phyloP scores from a whole-genome alignment of 2,113 vertebrate genomes.

The Plestiodon gilberti region DNA sequence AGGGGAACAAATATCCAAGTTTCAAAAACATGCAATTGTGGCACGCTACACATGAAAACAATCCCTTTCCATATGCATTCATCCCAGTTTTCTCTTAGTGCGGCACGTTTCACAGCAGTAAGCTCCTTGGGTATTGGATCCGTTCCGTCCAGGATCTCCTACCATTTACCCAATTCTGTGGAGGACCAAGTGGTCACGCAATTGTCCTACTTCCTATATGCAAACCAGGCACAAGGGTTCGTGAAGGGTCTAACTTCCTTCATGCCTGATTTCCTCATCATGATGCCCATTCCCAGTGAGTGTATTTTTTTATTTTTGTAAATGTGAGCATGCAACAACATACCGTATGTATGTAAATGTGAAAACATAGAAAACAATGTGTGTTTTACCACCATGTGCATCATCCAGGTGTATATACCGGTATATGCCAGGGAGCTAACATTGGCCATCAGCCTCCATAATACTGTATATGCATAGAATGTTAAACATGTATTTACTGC shows the following conservation, averaged over 20 bases:
- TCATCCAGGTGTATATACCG: neutral
- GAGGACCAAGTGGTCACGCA: neutral
- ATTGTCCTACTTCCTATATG: neutral
- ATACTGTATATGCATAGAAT: no score
- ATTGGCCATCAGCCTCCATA: no score
- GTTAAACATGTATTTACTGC: neutral
- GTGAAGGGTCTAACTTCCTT: neutral
- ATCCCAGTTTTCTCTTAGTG: constrained; percentile 15
- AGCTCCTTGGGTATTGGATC: constrained; percentile 6
- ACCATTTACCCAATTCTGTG: constrained; percentile 12
- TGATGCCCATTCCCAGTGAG: neutral
- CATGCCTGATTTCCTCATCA: no score
- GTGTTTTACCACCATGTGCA: neutral
- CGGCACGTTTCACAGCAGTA: constrained; percentile 39
- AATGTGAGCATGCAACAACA: neutral
- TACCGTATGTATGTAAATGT: neutral
- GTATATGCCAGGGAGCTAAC: neutral
- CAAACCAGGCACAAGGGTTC: neutral
- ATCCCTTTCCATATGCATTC: neutral
- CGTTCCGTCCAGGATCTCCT: neutral
- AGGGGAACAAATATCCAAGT: neutral
- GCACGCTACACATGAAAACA: neutral
- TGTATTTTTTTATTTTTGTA: neutral
- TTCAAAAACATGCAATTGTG: neutral
- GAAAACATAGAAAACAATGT: neutral